Conservation (phyloP, 2,797 vertebrate genomes). For the Hyperoplus lanceolatus region DNA sequence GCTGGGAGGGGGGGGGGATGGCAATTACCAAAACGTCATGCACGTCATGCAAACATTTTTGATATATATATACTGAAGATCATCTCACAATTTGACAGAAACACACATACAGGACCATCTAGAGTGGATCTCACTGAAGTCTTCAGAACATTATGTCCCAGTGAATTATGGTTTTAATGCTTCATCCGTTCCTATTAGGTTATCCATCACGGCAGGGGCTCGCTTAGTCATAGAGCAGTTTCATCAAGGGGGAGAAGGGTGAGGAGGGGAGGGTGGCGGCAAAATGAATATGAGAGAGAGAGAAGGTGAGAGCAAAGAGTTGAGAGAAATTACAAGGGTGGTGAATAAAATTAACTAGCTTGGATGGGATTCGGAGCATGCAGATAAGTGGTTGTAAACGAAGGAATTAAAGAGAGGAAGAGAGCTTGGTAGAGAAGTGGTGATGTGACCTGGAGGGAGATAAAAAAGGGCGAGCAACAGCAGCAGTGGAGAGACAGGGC, state of each 20-base stretch:
- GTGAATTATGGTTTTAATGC: conserved; percentile 66
- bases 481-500: conserved; percentile 34
- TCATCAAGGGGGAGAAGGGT: conserved; percentile 31
- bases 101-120: conserved; percentile 24
- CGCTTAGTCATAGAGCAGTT: conserved; percentile 57
- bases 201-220: conserved; percentile 52
- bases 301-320: conserved; percentile 20
- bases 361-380: not conserved
- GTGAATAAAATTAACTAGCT: not conserved
- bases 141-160: conserved; percentile 50
- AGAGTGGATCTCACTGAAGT: conserved; percentile 40
- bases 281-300: conserved; percentile 20
- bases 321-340: conserved; percentile 10
- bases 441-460: conserved; percentile 45
- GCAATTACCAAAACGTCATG: not conserved
- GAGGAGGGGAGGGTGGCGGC: not conserved
- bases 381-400: conserved; percentile 45
- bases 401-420: conserved; percentile 41
- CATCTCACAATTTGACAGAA: conserved; percentile 35
- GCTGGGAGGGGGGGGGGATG: not conserved
- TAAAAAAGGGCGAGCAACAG: conserved; percentile 46
- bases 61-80: conserved; percentile 2
- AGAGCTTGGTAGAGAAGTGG: conserved; percentile 22
- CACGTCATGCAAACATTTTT: not conserved
- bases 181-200: conserved; percentile 54